Conservation (phyloP, 2,888 invertebrate species). For the Drosophila kuntzei region DNA sequence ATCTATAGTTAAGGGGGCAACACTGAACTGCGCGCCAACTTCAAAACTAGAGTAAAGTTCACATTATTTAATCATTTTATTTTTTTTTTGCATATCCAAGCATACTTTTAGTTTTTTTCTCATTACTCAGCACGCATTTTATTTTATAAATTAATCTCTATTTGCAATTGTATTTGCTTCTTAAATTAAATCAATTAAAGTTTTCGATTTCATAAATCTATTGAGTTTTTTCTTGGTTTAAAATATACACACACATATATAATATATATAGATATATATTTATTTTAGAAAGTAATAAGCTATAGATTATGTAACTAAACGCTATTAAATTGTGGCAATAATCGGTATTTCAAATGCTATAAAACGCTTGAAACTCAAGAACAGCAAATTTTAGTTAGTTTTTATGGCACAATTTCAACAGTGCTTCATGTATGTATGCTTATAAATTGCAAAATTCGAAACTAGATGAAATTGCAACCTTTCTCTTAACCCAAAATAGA, state of each 20-base stretch:
- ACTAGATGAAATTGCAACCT: slow-evolving; percentile 1
- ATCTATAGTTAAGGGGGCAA: background rate
- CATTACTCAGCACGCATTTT: slow-evolving; percentile 28
- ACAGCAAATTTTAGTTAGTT: slow-evolving; percentile 29
- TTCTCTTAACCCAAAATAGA: background rate
- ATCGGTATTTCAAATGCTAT: slow-evolving; percentile 49
- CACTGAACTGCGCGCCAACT: slow-evolving; percentile 9
- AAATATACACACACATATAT: slow-evolving; percentile 46
- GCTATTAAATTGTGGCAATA: slow-evolving; percentile 40
- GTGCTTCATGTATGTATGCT: background rate
- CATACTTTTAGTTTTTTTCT: slow-evolving; percentile 6
- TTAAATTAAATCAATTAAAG: slow-evolving; percentile 43
- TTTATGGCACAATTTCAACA: slow-evolving; percentile 9
- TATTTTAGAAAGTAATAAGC: slow-evolving; percentile 37
- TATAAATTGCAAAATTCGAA: slow-evolving; percentile 2
- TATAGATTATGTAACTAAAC: slow-evolving; percentile 41
- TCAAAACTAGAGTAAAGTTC: background rate
- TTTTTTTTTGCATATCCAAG: slow-evolving; percentile 1
- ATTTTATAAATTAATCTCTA: slow-evolving; percentile 29
- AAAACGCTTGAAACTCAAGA: slow-evolving; percentile 43
- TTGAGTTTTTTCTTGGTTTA: slow-evolving; percentile 32
- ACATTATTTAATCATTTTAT: slow-evolving; percentile 10
- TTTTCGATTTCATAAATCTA: slow-evolving; percentile 38
- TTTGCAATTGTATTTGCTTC: slow-evolving; percentile 24
- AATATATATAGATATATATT: slow-evolving; percentile 11